These are phyloP conservation scores for Delia radicum DNA, from an alignment of 1,140 invertebrate species.

Conservation along the genomic window DNA sequence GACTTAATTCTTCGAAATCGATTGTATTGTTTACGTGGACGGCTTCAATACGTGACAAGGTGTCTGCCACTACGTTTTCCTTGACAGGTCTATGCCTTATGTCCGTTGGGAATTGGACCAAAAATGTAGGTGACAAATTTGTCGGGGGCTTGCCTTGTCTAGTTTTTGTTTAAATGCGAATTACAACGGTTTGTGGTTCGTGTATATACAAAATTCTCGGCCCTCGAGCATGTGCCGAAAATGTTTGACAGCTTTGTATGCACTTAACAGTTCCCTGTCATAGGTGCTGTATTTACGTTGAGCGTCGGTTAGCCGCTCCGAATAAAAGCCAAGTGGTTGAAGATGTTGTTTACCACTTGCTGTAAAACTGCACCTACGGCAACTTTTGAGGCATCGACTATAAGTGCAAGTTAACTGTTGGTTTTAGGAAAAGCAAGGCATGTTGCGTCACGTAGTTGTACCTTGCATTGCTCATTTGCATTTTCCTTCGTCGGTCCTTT, in stretches of 20 bases:
- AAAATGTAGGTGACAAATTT: conserved; percentile 48
- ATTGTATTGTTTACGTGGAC: conserved; percentile 24
- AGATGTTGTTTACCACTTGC: conserved; percentile 24
- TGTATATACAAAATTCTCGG: conserved; percentile 45
- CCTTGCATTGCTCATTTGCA: conserved; percentile 43
- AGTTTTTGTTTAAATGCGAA: conserved; percentile 40
- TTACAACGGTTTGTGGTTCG: conserved; percentile 54
- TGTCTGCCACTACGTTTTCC: conserved; percentile 48
- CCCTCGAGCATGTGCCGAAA: conserved; percentile 47
- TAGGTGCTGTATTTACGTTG: conserved; percentile 36
- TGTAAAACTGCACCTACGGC: conserved; percentile 40
- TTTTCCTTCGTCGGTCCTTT: no score
- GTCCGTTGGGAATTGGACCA: conserved; percentile 50
- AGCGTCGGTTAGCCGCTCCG: neutral
- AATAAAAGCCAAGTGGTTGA: neutral
- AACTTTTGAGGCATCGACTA: conserved; percentile 35
- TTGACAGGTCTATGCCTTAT: conserved; percentile 48
- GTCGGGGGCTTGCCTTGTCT: conserved; percentile 39
- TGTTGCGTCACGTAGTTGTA: conserved; percentile 29
- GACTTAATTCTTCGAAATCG: neutral
- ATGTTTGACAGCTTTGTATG: conserved; percentile 37
- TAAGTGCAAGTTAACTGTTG: conserved; percentile 26
- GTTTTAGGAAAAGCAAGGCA: conserved; percentile 31
- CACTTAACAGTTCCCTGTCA: conserved; percentile 46
- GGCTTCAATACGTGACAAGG: conserved; percentile 42